Conservation (phyloP, 2,888 invertebrate species). For the Drosophila subquinaria region DNA sequence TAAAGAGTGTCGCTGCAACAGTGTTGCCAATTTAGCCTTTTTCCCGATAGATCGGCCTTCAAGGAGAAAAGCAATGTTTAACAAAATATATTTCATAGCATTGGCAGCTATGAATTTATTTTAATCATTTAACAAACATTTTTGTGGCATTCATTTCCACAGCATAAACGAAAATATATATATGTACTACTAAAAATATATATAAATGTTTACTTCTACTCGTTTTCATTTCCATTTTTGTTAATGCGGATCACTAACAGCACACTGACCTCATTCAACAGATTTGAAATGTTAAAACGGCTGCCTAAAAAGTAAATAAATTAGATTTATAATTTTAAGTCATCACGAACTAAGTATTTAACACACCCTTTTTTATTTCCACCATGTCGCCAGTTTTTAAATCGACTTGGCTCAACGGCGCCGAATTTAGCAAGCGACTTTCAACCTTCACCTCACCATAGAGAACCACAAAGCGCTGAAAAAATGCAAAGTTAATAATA, state of each 20-base stretch:
- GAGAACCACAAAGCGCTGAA: conserved; percentile 64
- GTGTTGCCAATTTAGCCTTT: too few species aligned
- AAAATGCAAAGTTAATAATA: background rate
- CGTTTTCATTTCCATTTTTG: background rate
- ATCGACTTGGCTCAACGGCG: conserved; percentile 11
- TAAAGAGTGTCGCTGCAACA: too few species aligned
- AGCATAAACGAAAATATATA: background rate
- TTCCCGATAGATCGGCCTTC: too few species aligned
- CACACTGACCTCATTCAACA: conserved; percentile 25
- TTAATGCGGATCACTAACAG: conserved; percentile 29
- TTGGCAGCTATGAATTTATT: conserved; percentile 7
- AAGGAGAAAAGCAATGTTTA: conserved; percentile 2
- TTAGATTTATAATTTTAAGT: background rate
- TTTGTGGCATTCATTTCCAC: background rate
- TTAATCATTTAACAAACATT: background rate
- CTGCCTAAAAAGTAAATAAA: conserved; percentile 37
- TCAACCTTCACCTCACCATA: conserved; percentile 60
- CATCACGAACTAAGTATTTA: background rate
- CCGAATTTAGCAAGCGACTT: background rate
- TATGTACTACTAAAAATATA: background rate
- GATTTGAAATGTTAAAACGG: conserved; percentile 37
- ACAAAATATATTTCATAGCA: conserved; percentile 22
- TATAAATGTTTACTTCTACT: background rate
- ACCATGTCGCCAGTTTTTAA: conserved; percentile 66
- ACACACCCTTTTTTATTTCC: conserved; percentile 60